Percentiles rank a stretch among this genome's conserved stretches.
Conservation (phyloP, 2,888 invertebrate species). For the Conomelus anceps region DNA sequence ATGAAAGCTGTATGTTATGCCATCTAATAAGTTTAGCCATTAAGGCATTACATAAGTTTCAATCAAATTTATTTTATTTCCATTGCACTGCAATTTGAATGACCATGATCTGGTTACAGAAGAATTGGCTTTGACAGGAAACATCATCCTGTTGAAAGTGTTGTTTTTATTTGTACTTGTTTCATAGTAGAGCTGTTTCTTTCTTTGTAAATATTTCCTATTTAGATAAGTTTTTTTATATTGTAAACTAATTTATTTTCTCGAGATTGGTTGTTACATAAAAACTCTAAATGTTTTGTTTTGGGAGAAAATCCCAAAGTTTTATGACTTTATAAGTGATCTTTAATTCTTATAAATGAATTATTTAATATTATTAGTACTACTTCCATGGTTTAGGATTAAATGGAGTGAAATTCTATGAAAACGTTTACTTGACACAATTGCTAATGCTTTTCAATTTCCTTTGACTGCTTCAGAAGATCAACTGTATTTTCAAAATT, state of each 20-base stretch:
- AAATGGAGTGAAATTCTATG: background rate
- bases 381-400: background rate
- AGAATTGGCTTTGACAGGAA: background rate
- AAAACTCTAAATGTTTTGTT: background rate
- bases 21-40: background rate
- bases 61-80: too few species aligned
- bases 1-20: background rate
- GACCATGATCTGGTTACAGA: background rate
- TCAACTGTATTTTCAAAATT: too few species aligned
- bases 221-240: background rate
- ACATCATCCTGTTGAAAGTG: background rate
- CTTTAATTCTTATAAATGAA: background rate
- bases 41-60: background rate
- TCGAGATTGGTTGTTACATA: background rate
- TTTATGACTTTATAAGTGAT: too few species aligned
- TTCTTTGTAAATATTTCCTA: background rate
- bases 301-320: background rate
- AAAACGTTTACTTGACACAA: background rate
- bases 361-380: background rate
- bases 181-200: background rate
- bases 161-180: background rate
- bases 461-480: background rate
- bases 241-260: background rate
- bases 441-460: background rate
- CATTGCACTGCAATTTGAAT: background rate